Evolutionary conservation across 2,888 invertebrate species (phyloP).

Genomic region (Trissolcus brochymenae): DNA sequence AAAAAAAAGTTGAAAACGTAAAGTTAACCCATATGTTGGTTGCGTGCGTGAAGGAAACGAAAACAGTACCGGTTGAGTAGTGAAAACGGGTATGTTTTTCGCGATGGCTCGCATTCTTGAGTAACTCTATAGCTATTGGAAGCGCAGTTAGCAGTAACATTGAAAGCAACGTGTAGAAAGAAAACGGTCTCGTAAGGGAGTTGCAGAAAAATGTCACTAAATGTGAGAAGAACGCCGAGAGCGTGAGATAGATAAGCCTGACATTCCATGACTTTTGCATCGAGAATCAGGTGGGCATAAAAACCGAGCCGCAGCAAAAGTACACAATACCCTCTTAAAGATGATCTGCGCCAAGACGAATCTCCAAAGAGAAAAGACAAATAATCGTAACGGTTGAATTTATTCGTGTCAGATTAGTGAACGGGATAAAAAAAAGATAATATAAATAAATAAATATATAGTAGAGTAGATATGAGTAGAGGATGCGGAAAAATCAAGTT

Average conservation of each 20-base stretch:
- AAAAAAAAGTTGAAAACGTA: neutral
- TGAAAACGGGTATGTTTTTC: slow-evolving; percentile 21
- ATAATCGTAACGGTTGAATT: slow-evolving; percentile 26
- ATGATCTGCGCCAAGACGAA: slow-evolving; percentile 1
- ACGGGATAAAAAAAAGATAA: too few species aligned
- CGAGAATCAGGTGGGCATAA: slow-evolving; percentile 6
- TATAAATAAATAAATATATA: too few species aligned
- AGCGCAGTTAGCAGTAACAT: slow-evolving; percentile 2
- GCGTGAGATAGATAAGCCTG: slow-evolving; percentile 34
- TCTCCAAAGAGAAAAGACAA: slow-evolving; percentile 17
- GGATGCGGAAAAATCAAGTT: too few species aligned
- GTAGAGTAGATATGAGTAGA: too few species aligned
- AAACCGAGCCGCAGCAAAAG: neutral
- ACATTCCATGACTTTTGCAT: slow-evolving; percentile 22
- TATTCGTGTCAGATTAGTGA: slow-evolving; percentile 17
- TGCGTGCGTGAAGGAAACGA: slow-evolving; percentile 12
- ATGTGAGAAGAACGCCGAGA: slow-evolving; percentile 29
- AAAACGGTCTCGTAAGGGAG: slow-evolving; percentile 32
- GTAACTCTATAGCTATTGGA: slow-evolving; percentile 8
- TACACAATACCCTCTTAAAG: slow-evolving; percentile 5
- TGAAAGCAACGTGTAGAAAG: slow-evolving; percentile 10
- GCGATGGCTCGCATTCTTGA: slow-evolving; percentile 15
- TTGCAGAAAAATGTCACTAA: slow-evolving; percentile 43
- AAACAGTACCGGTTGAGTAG: slow-evolving; percentile 15
- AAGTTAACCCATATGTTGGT: slow-evolving; percentile 19